A percentile compares a stretch with the other conserved stretches of the same genome.
Evolutionary conservation across 2,888 invertebrate species (phyloP).

Genomic region (Ephialtes manifestator): DNA sequence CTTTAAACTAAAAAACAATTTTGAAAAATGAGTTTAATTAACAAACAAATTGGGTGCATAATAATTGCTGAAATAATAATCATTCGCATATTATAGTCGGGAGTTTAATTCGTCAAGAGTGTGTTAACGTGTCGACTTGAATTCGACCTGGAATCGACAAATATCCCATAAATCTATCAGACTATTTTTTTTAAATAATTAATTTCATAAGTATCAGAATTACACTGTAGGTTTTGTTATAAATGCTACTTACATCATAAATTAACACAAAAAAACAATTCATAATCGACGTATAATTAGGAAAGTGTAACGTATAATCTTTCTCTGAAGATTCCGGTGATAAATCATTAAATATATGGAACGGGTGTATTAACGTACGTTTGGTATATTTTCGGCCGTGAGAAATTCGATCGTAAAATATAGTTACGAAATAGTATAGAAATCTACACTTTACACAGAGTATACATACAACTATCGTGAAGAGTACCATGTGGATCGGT

Average conservation of each 20-base stretch:
- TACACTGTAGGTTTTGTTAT: no score
- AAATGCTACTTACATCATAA: neutral
- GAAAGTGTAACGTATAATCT: neutral
- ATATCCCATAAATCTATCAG: no score
- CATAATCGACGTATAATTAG: neutral
- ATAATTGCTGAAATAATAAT: no score
- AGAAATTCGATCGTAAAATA: conserved; percentile 45
- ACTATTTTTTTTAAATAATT: no score
- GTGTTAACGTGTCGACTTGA: no score
- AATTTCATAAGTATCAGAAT: no score
- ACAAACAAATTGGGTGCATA: no score
- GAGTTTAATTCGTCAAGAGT: no score
- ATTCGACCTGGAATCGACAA: no score
- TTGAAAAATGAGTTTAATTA: no score
- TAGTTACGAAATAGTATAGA: neutral
- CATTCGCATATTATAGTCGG: no score
- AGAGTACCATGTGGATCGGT: conserved; percentile 1
- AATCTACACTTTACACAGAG: neutral
- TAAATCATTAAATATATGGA: conserved; percentile 38
- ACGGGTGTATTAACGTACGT: conserved; percentile 5
- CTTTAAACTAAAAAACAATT: no score
- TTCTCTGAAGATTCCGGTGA: neutral
- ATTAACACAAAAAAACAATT: neutral
- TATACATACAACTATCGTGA: conserved; percentile 1
- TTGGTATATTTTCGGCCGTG: conserved; percentile 27